Evolutionary conservation across 2,797 vertebrate species (phyloP), one percentile per base, ranked within the genome.

Genomic region (Tolypeutes matacus): DNA sequence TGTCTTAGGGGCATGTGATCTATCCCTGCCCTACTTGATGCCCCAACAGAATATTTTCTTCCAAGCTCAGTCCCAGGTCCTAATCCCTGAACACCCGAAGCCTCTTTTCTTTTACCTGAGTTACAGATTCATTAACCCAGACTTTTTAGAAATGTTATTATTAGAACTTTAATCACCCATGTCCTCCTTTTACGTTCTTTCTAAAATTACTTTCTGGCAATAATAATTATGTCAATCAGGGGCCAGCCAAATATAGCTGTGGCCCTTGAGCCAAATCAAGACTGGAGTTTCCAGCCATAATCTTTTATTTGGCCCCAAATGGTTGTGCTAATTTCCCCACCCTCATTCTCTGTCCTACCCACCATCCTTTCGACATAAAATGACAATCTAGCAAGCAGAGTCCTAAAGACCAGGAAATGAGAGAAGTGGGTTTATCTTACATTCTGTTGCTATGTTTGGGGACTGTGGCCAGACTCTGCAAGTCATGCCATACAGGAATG

Each of bases 131-230:
- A 97, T 97, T 97, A 97, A 95, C 97, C 96, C 97, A 96, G 96
- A 96, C 96, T 95, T 95, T 95, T 80, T 42, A 82, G 56, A 97
- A 94, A 86, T 75, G 96, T 97, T 97, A 97, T 97, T 97, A 97
- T 97, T 97, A 97, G 97, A 95, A 93, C 96, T 97, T 97, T 96
- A 97, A 96, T 97, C 96, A 97, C 97, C 95, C 96, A 95, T 96
- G 97, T 97, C 97, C 97, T 97, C 95, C 96, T 97, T 97, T 97
- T 93, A 85, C 96, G 91, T 96, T 93, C 86, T 96, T 97, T 87
- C 96, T 97, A 97, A 97, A 97, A 97, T 97, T 97, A 97, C 82
- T 95, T 97, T 96, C 96, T 96, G 96, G 94, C 91, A 95, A 92
- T 96, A 97, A 97, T 97, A 97, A 97, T 97, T 97, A 97, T 97